Base-by-base conservation (phyloP, 30 jellyfish, hydroid and myxozoan genomes). In the Aurelia sp. region DNA sequence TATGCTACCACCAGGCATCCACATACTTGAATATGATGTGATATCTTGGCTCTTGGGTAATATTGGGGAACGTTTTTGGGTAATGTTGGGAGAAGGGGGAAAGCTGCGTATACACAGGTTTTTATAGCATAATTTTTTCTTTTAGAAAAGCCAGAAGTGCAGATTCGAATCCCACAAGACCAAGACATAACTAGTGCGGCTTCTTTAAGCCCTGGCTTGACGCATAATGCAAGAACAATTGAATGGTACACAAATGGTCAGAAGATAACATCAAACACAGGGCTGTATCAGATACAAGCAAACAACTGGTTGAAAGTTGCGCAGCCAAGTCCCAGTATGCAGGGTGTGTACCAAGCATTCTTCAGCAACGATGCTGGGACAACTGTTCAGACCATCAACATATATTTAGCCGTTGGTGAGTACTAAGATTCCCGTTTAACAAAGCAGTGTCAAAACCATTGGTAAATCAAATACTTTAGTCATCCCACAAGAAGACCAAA, bases 211-310 rank as follows among this genome's bases (percentile, higher is more conserved):
- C 3, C 18, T 62, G 92, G 92, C 52, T 6, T 58, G 51, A 81
- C 63, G 0, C 3, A 27, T 13, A n/a, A 65, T 47, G 20, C 76
- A 10, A 64, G 40, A 12, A 19, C 10, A 21, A 23, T 52, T 57
- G 92, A 83, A 71, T 83, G 92, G 92, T 83, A 83, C 63, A 71
- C 92, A 1, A 71, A 71, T 72, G 92, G 86, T 4, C 87, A 83
- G 4, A 35, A 58, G 61, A 71, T 83, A 59, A 83, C 92, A 27
- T 30, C 63, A 13, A 41, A 62, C 20, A 83, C 86, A 3, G 57
- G 74, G 22, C 27, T 83, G 66, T 41, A 66, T 31, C 51, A 61
- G 67, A 27, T 69, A 21, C 27, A 47, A 4, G 18, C 81, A 4
- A 53, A 71, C 62, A 19, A 35, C 64, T n/a, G 61, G 57, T 59